Conservation (phyloP, 2,797 vertebrate genomes). For the Tolypeutes matacus region DNA sequence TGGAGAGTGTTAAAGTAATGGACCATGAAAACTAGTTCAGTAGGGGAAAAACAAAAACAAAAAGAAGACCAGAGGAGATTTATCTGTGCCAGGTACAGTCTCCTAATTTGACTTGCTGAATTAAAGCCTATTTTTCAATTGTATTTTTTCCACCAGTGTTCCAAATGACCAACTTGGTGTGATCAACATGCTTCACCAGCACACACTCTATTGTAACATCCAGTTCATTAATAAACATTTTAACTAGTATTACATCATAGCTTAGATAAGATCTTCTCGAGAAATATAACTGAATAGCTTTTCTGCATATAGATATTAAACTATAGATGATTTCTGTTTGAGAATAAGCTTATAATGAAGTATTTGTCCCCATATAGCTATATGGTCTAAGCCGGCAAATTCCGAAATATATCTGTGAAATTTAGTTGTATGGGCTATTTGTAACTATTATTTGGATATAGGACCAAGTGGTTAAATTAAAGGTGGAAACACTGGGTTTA, state of each 20-base stretch:
- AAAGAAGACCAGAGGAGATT: background rate
- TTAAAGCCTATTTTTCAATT: background rate
- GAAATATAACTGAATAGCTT: background rate
- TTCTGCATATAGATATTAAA: constrained; percentile 8
- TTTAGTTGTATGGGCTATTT: background rate
- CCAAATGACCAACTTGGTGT: background rate
- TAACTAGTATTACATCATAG: background rate
- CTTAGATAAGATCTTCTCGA: background rate
- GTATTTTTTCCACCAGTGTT: background rate
- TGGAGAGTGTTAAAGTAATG: background rate
- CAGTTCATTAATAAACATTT: background rate
- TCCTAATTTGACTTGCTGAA: background rate
- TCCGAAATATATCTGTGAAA: background rate
- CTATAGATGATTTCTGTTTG: background rate
- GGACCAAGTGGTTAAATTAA: background rate
- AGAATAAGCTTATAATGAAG: background rate
- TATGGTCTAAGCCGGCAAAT: background rate
- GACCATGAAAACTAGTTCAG: background rate
- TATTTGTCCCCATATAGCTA: background rate
- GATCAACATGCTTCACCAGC: background rate
- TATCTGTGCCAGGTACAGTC: background rate
- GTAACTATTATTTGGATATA: background rate
- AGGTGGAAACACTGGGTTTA: background rate
- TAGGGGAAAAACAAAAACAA: background rate
- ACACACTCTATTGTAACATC: background rate